A percentile compares a stretch with the other conserved stretches of the same genome.
These are phyloP conservation scores for Sycophaga agraensis DNA, from an alignment of 1,140 invertebrate genomes.

Conservation along the genomic window DNA sequence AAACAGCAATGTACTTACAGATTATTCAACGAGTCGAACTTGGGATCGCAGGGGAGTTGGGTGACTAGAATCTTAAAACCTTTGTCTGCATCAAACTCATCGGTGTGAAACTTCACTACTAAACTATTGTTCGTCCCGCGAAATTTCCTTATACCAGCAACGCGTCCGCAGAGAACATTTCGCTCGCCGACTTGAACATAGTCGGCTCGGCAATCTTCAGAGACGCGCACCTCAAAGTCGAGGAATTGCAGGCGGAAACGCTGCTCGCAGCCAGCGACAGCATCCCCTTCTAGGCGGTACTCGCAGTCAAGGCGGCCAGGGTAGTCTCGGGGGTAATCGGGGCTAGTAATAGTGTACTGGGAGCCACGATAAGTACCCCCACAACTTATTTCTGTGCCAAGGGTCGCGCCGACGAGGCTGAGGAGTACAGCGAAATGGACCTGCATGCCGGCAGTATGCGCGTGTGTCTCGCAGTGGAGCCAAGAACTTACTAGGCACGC, in stretches of 20 bases:
- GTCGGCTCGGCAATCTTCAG: conserved; percentile 56
- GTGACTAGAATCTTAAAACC: conserved; percentile 61
- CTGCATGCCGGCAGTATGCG: too few relatives aligned
- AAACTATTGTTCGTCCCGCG: conserved; percentile 54
- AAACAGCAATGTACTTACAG: conserved; percentile 16
- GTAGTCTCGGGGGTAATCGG: conserved; percentile 60
- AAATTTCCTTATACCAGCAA: conserved; percentile 54
- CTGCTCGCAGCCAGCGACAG: conserved; percentile 50
- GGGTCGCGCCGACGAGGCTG: background rate
- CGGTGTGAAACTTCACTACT: conserved; percentile 47
- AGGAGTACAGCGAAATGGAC: background rate
- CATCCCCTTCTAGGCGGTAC: conserved; percentile 56
- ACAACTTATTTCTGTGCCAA: conserved; percentile 20
- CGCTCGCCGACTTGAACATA: conserved; percentile 52
- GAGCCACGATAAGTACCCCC: conserved; percentile 44
- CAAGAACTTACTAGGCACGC: too few relatives aligned
- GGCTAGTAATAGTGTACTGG: conserved; percentile 45
- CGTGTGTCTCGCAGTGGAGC: background rate
- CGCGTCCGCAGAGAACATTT: conserved; percentile 57
- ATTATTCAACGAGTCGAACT: background rate
- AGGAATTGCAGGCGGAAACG: conserved; percentile 61
- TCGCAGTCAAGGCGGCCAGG: conserved; percentile 53
- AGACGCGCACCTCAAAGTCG: conserved; percentile 57
- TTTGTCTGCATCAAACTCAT: background rate
- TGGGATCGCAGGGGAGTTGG: conserved; percentile 42